A percentile compares a stretch with the other conserved stretches of the same genome.
These are phyloP conservation scores for Aythya baeri DNA, from an alignment of 2,113 vertebrate genomes.

Conservation along the genomic window DNA sequence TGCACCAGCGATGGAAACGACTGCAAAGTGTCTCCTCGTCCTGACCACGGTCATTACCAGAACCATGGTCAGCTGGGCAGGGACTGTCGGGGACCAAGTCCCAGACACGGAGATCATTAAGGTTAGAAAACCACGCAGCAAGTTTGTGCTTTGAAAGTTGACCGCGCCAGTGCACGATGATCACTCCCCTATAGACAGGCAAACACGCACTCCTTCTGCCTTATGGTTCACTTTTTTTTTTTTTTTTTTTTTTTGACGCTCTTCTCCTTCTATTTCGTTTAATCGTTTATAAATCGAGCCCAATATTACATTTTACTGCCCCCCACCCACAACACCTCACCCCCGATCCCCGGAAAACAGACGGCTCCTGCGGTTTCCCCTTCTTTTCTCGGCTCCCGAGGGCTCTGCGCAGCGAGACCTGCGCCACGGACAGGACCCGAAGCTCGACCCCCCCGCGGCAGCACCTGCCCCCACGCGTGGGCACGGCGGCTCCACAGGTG, in stretches of 20 bases:
- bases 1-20: neutral
- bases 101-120: neutral
- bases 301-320: neutral
- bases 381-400: neutral
- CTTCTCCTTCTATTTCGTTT: neutral
- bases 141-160: neutral
- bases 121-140: neutral
- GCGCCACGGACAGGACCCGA: neutral
- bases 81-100: neutral
- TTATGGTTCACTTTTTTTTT: too few species aligned
- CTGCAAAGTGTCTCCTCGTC: neutral
- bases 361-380: neutral
- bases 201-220: neutral
- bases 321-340: too few species aligned
- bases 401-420: fast-evolving
- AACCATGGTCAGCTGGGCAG: neutral
- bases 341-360: neutral
- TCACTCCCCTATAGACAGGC: fast-evolving
- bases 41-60: neutral
- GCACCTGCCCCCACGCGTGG: neutral
- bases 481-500: neutral
- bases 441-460: neutral
- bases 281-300: neutral
- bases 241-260: neutral
- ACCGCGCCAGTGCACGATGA: neutral